phyloP scores from a whole-genome alignment of 2,888 invertebrate genomes.

The Lamellibrachia columna region DNA sequence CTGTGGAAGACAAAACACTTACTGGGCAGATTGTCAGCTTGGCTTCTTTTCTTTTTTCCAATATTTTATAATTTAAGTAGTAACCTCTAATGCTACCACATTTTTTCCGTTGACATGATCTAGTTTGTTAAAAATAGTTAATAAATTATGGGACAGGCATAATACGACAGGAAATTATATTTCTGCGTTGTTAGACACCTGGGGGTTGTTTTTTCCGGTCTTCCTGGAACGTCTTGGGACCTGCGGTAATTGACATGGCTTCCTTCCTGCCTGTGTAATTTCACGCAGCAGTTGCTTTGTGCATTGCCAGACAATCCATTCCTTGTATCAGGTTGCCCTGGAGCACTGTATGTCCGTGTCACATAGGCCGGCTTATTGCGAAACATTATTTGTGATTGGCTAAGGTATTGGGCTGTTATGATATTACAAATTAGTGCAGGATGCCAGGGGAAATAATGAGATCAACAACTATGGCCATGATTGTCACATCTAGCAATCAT shows the following conservation, averaged over 20 bases:
- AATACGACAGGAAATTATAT: background rate
- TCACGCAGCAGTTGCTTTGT: background rate
- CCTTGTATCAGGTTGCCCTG: background rate
- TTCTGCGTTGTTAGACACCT: background rate
- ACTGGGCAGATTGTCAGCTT: no score
- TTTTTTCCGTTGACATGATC: background rate
- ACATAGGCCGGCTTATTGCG: background rate
- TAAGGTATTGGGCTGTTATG: background rate
- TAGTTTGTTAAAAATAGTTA: background rate
- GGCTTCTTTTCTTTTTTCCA: no score
- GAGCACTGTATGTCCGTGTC: background rate
- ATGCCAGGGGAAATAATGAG: background rate
- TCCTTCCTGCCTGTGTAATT: background rate
- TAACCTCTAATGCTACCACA: background rate
- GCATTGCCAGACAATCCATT: background rate
- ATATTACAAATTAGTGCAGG: background rate
- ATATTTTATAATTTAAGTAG: no score
- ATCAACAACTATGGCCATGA: background rate
- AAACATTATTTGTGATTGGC: background rate
- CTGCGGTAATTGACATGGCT: background rate
- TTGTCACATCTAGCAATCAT: background rate
- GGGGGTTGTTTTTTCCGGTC: background rate
- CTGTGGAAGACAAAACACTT: no score
- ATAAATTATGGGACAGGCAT: background rate
- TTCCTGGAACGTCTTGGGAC: background rate